Evolutionary conservation across 2,113 vertebrate genomes (phyloP).

Genomic region (Falco punctatus): DNA sequence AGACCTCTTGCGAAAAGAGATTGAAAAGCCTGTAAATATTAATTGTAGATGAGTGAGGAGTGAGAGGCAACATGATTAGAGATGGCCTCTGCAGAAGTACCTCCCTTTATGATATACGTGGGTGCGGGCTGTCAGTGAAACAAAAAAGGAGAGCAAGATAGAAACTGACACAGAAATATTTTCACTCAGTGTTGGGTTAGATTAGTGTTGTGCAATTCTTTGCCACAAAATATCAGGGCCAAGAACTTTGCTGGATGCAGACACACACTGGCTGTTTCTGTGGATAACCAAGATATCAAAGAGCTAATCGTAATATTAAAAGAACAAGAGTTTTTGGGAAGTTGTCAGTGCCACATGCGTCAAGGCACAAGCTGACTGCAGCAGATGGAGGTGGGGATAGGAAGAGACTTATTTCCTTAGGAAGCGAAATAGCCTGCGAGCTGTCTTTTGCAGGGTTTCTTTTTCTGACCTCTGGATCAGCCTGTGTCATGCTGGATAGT

Average conservation of each 20-base stretch:
- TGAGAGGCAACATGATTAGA: neutral
- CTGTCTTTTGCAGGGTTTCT: conserved; percentile 5
- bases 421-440: neutral
- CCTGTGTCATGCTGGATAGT: neutral
- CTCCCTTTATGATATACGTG: neutral
- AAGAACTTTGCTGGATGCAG: conserved; percentile 44
- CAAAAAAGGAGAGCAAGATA: neutral
- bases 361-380: conserved; percentile 1
- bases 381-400: conserved; percentile 19
- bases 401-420: neutral
- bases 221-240: conserved; percentile 46
- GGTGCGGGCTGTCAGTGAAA: neutral
- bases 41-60: neutral
- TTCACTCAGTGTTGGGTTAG: neutral
- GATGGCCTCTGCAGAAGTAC: neutral
- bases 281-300: conserved; percentile 55
- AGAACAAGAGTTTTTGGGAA: conserved; percentile 50
- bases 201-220: conserved; percentile 57
- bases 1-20: neutral
- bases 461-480: conserved; percentile 38
- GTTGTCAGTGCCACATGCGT: conserved; percentile 4
- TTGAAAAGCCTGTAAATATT: neutral
- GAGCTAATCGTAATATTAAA: conserved; percentile 18
- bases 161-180: conserved; percentile 30
- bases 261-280: conserved; percentile 18